Percentiles rank a stretch among this genome's conserved stretches.
phyloP scores from a whole-genome alignment of 2,113 vertebrate genomes.

The Ctenodactylus gundi region DNA sequence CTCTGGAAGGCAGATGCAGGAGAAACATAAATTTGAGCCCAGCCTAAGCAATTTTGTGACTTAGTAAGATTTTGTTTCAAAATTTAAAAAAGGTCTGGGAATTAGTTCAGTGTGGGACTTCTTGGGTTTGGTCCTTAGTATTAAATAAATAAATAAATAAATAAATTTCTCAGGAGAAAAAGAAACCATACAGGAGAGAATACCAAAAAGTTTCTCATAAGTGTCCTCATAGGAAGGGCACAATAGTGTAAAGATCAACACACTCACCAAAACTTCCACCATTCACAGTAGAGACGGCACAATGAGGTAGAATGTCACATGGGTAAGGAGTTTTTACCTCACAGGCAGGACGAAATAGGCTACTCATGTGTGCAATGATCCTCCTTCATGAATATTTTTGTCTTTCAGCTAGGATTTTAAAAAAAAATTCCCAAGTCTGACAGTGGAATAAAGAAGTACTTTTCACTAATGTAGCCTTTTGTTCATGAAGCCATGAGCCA shows the following conservation, averaged over 20 bases:
- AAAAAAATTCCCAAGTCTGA: neutral
- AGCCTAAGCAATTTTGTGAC: no score
- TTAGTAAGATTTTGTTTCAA: no score
- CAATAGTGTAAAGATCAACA: neutral
- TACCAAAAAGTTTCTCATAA: neutral
- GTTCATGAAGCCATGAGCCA: slow-evolving; percentile 28
- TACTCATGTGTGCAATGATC: neutral
- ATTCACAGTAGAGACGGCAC: neutral
- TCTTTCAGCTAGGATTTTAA: slow-evolving; percentile 18
- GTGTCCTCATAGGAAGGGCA: neutral
- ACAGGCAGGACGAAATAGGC: neutral
- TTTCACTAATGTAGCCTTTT: slow-evolving; percentile 48
- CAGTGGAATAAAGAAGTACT: slow-evolving; percentile 29
- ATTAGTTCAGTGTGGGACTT: no score
- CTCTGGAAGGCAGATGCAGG: no score
- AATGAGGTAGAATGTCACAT: neutral
- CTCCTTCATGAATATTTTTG: neutral
- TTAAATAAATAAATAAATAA: no score
- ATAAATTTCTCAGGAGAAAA: neutral
- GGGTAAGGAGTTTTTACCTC: neutral
- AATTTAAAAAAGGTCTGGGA: no score
- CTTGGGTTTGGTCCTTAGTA: no score
- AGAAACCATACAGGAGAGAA: neutral
- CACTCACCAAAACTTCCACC: neutral
- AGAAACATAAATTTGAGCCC: no score